A percentile compares a stretch with the other conserved stretches of the same genome.
phyloP scores from a whole-genome alignment of 2,797 vertebrate genomes.

The Neoniphon sammara region DNA sequence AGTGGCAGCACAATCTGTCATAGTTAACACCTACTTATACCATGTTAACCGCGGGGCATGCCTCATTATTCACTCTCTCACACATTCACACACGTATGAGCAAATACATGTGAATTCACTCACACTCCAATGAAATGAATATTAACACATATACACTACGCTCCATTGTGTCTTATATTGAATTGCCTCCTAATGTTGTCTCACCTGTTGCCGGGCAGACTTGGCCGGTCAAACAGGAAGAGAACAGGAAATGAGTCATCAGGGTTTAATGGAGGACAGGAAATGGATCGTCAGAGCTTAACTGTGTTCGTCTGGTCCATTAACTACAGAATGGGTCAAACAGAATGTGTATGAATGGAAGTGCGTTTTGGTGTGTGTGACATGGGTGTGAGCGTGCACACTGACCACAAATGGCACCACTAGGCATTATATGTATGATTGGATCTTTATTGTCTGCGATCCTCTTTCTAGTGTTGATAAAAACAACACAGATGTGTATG shows the following conservation, averaged over 20 bases:
- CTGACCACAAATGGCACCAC: background rate
- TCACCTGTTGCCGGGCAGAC: conserved; percentile 28
- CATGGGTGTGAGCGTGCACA: background rate
- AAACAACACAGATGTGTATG: too few species aligned
- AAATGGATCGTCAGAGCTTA: conserved; percentile 39
- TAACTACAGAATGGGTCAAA: conserved; percentile 30
- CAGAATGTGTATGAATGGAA: background rate
- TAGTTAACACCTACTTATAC: conserved; percentile 72
- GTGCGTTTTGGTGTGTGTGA: background rate
- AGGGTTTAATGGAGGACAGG: conserved; percentile 47
- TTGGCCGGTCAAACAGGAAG: conserved; percentile 6
- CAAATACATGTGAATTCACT: conserved; percentile 35
- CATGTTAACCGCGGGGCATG: conserved; percentile 59
- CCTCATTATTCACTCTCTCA: conserved; percentile 68
- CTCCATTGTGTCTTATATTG: conserved; percentile 12
- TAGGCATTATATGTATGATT: too few species aligned
- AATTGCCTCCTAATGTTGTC: conserved; percentile 29
- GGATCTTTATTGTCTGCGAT: too few species aligned
- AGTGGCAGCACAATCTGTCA: conserved; percentile 75
- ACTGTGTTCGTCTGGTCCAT: conserved; percentile 15
- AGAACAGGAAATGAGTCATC: conserved; percentile 52
- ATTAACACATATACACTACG: background rate
- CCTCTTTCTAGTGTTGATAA: too few species aligned
- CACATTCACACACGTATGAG: conserved; percentile 7
- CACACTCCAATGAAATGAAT: background rate